phyloP scores from a whole-genome alignment of 2,113 vertebrate species.

The Zapornia atra region DNA sequence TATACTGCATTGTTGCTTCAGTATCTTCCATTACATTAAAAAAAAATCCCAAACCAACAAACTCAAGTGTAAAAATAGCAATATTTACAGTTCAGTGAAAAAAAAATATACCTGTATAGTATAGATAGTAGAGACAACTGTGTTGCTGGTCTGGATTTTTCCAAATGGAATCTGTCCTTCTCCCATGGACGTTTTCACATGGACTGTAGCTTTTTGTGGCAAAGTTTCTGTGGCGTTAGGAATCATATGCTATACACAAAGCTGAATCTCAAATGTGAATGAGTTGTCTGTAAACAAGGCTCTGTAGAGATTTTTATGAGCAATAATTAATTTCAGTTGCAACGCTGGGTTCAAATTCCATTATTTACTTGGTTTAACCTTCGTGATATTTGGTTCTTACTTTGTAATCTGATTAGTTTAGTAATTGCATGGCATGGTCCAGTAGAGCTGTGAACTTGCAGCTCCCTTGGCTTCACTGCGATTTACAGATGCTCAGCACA shows the following conservation, averaged over 20 bases:
- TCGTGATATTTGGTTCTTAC: conserved; percentile 13
- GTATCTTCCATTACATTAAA: conserved; percentile 5
- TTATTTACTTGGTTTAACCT: conserved; percentile 16
- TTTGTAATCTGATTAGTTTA: conserved; percentile 29
- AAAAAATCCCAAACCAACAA: not conserved
- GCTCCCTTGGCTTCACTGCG: conserved; percentile 17
- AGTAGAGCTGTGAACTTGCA: conserved; percentile 26
- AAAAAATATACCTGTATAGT: conserved; percentile 46
- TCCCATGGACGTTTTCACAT: not conserved
- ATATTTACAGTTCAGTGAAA: conserved; percentile 52
- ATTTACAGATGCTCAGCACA: conserved; percentile 30
- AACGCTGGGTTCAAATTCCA: conserved; percentile 35
- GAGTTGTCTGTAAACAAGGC: conserved; percentile 51
- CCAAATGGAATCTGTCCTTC: conserved; percentile 28
- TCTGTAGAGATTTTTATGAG: conserved; percentile 55
- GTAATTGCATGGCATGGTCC: conserved; percentile 43
- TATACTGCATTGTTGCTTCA: conserved; percentile 9
- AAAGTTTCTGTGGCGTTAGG: conserved; percentile 40
- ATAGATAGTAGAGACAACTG: conserved; percentile 41
- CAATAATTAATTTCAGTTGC: conserved; percentile 64
- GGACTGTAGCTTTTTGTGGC: conserved; percentile 61
- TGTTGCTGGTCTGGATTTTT: conserved; percentile 43
- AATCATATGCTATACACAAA: conserved; percentile 41
- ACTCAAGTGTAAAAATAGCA: conserved; percentile 56
- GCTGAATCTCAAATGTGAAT: conserved; percentile 49